Evolutionary conservation across 2,888 invertebrate genomes (phyloP).

Genomic region (Epirrhoe alternata): DNA sequence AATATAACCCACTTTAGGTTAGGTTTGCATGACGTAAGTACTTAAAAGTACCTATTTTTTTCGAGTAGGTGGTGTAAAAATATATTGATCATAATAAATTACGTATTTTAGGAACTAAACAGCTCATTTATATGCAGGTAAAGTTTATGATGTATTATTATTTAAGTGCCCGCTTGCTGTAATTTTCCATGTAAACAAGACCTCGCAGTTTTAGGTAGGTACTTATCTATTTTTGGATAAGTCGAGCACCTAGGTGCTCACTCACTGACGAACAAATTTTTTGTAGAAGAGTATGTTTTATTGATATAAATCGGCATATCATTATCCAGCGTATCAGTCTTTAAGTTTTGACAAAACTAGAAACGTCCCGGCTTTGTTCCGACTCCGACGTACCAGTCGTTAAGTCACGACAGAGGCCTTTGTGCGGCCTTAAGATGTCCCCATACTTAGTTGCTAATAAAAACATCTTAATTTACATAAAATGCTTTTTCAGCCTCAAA

Average conservation of each 20-base stretch:
- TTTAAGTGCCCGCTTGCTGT: constrained; percentile 30
- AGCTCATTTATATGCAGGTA: constrained; percentile 37
- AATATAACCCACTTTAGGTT: no score
- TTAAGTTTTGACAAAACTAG: no score
- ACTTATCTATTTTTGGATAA: not conserved
- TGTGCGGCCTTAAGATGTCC: not conserved
- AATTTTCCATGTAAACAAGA: constrained; percentile 47
- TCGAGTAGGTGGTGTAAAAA: not conserved
- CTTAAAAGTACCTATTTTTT: no score
- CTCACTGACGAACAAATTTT: no score
- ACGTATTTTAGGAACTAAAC: constrained; percentile 1
- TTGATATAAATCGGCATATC: no score
- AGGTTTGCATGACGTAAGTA: no score
- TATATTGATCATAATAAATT: not conserved
- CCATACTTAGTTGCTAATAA: not conserved
- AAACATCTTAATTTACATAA: not conserved
- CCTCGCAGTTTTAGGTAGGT: not conserved
- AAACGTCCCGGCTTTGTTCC: no score
- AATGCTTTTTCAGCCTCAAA: not conserved
- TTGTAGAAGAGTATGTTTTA: no score
- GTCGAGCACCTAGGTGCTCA: no score
- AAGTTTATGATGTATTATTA: constrained; percentile 21
- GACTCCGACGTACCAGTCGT: no score
- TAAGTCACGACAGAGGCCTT: no score
- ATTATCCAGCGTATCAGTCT: no score